A percentile compares a stretch with the other conserved stretches of the same genome.
These are phyloP conservation scores for Nicator chloris DNA, from an alignment of 2,113 vertebrate species.

Conservation along the genomic window DNA sequence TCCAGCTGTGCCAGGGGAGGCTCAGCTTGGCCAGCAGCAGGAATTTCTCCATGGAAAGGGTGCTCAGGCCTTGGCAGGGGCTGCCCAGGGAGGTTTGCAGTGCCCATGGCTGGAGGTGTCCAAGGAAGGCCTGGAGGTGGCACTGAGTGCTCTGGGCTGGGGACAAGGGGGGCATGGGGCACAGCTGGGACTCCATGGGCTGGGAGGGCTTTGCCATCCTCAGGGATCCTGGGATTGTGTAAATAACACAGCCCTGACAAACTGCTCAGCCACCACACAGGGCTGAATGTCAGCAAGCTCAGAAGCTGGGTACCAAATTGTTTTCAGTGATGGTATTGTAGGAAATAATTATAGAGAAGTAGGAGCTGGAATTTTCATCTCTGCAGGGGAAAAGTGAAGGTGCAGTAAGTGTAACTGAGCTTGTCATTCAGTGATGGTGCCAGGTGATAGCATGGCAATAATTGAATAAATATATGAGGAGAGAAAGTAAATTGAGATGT, in stretches of 20 bases:
- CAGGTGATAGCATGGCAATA: not conserved
- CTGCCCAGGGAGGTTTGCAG: not conserved
- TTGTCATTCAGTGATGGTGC: not conserved
- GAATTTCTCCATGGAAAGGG: not conserved
- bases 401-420: not conserved
- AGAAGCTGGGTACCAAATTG: not conserved
- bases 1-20: not conserved
- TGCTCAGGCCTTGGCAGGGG: not conserved
- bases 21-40: not conserved
- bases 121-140: not conserved
- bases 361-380: not conserved
- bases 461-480: not conserved
- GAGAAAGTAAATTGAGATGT: not conserved
- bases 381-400: not conserved
- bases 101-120: not conserved
- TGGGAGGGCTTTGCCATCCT: not conserved
- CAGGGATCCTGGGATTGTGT: not conserved
- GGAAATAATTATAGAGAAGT: not conserved
- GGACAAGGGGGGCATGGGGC: not conserved
- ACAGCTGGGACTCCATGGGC: not conserved
- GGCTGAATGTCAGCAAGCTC: not conserved
- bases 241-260: not conserved
- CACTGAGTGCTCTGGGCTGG: not conserved
- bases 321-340: not conserved
- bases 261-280: not conserved